A percentile compares a stretch with the other conserved stretches of the same genome.
Evolutionary conservation across 1,140 invertebrate genomes (phyloP).

Genomic region (Leptinotarsa defecta): DNA sequence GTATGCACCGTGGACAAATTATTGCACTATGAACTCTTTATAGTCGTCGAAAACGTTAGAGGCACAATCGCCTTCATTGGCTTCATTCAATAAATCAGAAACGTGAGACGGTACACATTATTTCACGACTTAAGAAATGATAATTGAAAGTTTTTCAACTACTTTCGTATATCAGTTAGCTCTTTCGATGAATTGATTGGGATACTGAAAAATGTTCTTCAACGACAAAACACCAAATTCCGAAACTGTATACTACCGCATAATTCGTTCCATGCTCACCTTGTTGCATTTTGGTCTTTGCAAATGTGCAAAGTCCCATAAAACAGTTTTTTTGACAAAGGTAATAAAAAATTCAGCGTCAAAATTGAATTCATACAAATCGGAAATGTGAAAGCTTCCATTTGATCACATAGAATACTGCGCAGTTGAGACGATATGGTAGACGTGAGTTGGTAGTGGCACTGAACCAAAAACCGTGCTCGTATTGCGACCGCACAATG

Average conservation of each 20-base stretch:
- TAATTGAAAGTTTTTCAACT: slow-evolving; percentile 20
- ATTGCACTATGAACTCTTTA: slow-evolving; percentile 17
- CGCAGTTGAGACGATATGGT: no score
- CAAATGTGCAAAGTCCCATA: no score
- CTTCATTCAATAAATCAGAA: slow-evolving; percentile 7
- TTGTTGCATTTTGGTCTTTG: no score
- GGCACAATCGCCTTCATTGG: neutral
- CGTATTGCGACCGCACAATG: no score
- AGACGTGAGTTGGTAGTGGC: no score
- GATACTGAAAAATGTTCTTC: neutral
- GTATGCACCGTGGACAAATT: neutral
- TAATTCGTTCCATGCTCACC: no score
- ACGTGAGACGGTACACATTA: slow-evolving; percentile 15
- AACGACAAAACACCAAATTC: neutral
- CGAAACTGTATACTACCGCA: neutral
- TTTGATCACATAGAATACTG: no score
- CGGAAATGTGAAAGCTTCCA: no score
- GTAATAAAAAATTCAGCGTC: no score
- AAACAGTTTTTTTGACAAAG: no score
- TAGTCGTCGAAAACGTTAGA: slow-evolving; percentile 7
- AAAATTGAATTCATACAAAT: no score
- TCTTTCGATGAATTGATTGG: neutral
- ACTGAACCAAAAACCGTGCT: no score
- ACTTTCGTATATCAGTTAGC: slow-evolving; percentile 14
- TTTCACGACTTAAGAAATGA: slow-evolving; percentile 18